Base-by-base conservation (phyloP, 2,113 vertebrate species). In the Trinectes maculatus region DNA sequence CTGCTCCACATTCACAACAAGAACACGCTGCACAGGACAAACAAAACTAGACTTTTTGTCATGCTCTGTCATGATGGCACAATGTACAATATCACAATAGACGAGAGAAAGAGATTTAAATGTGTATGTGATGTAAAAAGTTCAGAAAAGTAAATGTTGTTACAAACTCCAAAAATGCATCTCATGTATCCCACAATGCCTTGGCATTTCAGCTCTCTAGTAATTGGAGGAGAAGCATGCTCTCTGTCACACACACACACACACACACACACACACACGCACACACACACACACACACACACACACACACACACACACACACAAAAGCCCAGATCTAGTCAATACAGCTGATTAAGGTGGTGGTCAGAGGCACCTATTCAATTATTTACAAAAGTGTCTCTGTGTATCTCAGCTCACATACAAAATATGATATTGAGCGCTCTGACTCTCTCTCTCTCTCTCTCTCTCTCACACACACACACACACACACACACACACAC, bases 281-380 rank as follows among this genome's bases (percentile, higher is more conserved):
- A 33, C 8, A 33, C 11, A 33, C 8, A 33, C 8, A 33, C 8
- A 33, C 8, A 8, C 3, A 33, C 8, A 33, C 26, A 24, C 25
- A 16, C 18, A 64, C 40, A 33, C n/a, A 51, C 39, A 9, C 53
- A 49, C 15, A 72, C 21, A 33, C 42, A 47, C 29, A 36, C 34
- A 31, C 22, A 26, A n/a, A 29, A 8, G 28, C 8, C 59, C 40
- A 44, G 8, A 3, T 68, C 43, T 42, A 77, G 82, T 80, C 66
- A 77, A 57, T 82, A 34, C 52, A 29, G 18, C 31, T 78, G 77
- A 80, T 81, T 79, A 62, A 65, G 58, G 54, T 18, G 31, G 21
- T 28, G 58, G 29, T 61, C 26, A 60, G 67, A 51, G 61, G 70
- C 47, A 66, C 71, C 26, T 67, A 58, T 47, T 80, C 58, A 49